Conservation (phyloP, 2,888 invertebrate species). For the Apoda limacodes region DNA sequence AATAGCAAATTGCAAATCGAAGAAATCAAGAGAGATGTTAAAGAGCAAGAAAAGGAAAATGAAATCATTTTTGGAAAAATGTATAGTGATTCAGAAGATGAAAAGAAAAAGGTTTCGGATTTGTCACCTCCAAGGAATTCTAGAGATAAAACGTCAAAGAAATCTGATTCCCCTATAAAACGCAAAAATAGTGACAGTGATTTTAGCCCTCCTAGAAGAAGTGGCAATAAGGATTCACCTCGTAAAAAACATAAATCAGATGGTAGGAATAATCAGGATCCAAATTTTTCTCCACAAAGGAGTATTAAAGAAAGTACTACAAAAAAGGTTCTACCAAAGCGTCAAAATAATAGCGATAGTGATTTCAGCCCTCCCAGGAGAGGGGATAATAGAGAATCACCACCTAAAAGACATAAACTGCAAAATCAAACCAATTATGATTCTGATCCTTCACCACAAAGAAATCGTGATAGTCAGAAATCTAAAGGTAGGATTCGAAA, state of each 20-base stretch:
- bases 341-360: slow-evolving; percentile 29
- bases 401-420: slow-evolving; percentile 37
- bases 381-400: slow-evolving; percentile 18
- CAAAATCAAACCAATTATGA: slow-evolving; percentile 50
- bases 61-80: slow-evolving; percentile 58
- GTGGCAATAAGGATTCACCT: slow-evolving; percentile 17
- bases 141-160: slow-evolving; percentile 11
- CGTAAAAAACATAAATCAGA: slow-evolving; percentile 44
- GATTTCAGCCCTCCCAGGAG: slow-evolving; percentile 48
- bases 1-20: slow-evolving; percentile 54
- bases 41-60: slow-evolving; percentile 52
- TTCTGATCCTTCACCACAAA: slow-evolving; percentile 30
- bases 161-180: neutral
- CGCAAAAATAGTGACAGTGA: slow-evolving; percentile 37
- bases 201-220: slow-evolving; percentile 42
- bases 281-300: slow-evolving; percentile 29
- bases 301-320: slow-evolving; percentile 17
- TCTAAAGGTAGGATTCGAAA: slow-evolving; percentile 25
- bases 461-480: slow-evolving; percentile 21
- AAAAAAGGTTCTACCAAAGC: slow-evolving; percentile 1
- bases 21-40: slow-evolving; percentile 49
- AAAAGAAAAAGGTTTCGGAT: slow-evolving; percentile 39
- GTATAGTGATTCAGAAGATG: slow-evolving; percentile 62
- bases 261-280: slow-evolving; percentile 45
- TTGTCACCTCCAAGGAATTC: slow-evolving; percentile 25